Percentiles rank a stretch among this genome's conserved stretches.
These are phyloP conservation scores for Dynastes tityus DNA, from an alignment of 2,888 invertebrate species.

Conservation along the genomic window DNA sequence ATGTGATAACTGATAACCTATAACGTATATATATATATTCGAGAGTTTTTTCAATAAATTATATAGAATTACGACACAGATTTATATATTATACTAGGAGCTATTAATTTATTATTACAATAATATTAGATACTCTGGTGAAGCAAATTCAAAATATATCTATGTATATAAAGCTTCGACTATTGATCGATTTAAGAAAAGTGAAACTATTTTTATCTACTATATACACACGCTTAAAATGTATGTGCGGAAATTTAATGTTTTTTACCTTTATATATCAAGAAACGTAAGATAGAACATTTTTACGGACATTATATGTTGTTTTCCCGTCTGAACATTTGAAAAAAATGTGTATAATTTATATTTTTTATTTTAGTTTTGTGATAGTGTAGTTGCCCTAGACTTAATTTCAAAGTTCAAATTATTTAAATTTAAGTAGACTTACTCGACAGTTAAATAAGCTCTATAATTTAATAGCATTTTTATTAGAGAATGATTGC, in stretches of 20 bases:
- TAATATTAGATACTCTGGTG: slow-evolving; percentile 23
- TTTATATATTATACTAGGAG: background rate
- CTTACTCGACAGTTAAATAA: too few relatives aligned
- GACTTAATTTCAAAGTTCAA: too few relatives aligned
- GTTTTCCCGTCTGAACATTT: background rate
- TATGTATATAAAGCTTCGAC: background rate
- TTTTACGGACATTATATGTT: background rate
- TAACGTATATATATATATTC: too few relatives aligned
- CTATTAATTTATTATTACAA: slow-evolving; percentile 5
- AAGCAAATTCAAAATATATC: slow-evolving; percentile 5
- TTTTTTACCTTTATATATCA: slow-evolving; percentile 23
- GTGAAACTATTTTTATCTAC: slow-evolving; percentile 8
- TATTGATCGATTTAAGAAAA: slow-evolving; percentile 4
- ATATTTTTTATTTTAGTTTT: too few relatives aligned
- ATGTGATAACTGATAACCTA: too few relatives aligned
- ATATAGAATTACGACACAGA: too few relatives aligned
- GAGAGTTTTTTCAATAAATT: too few relatives aligned
- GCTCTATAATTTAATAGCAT: too few relatives aligned
- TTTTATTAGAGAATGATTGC: too few relatives aligned
- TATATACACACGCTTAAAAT: slow-evolving; percentile 20
- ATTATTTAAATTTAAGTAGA: too few relatives aligned
- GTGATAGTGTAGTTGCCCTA: too few relatives aligned
- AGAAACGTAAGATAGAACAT: background rate
- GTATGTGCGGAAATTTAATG: background rate
- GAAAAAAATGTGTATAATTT: background rate